These are phyloP conservation scores for Microtus pennsylvanicus DNA, from an alignment of 2,113 vertebrate species.

Conservation along the genomic window DNA sequence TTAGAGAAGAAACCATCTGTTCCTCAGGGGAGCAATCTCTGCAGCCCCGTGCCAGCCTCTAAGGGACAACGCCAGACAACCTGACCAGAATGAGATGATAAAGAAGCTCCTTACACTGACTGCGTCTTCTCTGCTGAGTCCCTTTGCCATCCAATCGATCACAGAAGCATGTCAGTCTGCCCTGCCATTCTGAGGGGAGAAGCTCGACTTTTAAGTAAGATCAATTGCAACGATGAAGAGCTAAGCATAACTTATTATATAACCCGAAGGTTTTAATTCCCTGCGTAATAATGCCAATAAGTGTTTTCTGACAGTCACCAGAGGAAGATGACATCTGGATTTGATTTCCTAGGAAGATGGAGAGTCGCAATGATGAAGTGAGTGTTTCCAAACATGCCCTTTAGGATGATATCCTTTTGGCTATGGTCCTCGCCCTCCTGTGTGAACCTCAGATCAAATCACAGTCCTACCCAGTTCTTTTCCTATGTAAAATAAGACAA, in stretches of 20 bases:
- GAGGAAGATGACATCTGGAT: constrained; percentile 43
- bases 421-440: background rate
- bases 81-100: background rate
- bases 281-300: background rate
- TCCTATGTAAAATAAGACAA: background rate
- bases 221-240: background rate
- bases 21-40: fast-evolving
- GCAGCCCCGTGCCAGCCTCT: background rate
- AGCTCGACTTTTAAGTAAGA: background rate
- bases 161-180: fast-evolving
- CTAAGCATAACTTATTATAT: background rate
- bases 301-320: background rate
- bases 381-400: background rate
- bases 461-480: background rate
- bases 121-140: background rate
- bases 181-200: background rate
- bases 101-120: background rate
- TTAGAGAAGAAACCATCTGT: background rate
- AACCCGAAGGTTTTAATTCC: constrained; percentile 39
- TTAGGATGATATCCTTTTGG: background rate
- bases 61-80: no score
- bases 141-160: background rate
- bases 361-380: background rate
- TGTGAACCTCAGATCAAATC: background rate
- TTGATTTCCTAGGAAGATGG: constrained; percentile 22